These are phyloP conservation scores for Alligator mississippiensis DNA, from an alignment of 2,113 vertebrate genomes.

Conservation along the genomic window DNA sequence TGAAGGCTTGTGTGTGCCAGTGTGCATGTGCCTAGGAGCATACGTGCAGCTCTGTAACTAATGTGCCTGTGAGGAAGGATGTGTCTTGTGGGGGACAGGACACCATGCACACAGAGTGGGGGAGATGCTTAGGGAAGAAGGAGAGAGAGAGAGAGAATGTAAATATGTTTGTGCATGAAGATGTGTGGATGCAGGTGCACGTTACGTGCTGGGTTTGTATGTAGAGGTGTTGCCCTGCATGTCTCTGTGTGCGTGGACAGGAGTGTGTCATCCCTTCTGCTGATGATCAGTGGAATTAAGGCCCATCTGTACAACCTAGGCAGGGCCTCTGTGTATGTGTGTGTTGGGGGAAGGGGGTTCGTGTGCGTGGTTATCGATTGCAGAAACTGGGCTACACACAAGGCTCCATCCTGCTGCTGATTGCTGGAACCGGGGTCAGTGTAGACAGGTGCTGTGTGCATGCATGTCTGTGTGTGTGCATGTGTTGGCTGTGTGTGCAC, in stretches of 20 bases:
- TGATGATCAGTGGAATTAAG: no score
- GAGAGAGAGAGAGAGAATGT: no score
- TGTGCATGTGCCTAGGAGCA: accelerated
- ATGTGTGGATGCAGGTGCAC: neutral
- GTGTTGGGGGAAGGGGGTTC: no score
- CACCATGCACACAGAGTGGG: no score
- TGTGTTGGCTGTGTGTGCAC: neutral
- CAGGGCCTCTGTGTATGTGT: neutral
- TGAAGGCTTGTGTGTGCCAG: accelerated
- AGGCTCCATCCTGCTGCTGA: neutral
- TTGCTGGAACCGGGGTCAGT: neutral
- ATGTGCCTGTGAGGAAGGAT: no score
- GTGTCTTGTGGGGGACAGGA: no score
- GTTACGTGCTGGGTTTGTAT: neutral
- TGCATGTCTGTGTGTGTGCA: neutral
- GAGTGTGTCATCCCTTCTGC: neutral
- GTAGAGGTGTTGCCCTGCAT: accelerated
- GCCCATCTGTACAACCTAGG: no score
- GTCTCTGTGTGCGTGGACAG: neutral
- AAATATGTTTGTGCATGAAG: accelerated
- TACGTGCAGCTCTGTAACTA: neutral
- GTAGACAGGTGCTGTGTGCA: neutral
- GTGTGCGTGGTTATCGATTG: neutral
- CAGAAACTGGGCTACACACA: no score
- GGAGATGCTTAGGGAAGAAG: no score